These are phyloP conservation scores for Lottia gigantea DNA, from an alignment of 2,888 invertebrate genomes.

Conservation along the genomic window DNA sequence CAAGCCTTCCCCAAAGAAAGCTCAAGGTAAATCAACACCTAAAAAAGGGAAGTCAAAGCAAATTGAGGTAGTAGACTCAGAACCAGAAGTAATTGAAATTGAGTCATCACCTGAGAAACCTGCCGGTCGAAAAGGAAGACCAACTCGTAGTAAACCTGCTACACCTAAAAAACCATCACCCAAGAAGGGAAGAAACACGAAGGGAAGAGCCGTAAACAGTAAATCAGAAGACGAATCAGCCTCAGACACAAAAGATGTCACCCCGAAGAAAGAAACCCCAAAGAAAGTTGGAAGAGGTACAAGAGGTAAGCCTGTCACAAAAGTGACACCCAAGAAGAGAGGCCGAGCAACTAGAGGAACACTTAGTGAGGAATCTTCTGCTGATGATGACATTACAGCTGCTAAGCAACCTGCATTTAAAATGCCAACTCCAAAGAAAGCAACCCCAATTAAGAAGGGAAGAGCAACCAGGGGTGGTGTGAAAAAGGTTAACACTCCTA, in stretches of 20 bases:
- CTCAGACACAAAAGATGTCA: not conserved
- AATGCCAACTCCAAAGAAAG: slow-evolving; percentile 22
- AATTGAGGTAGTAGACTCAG: slow-evolving; percentile 2
- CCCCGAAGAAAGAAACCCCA: not conserved
- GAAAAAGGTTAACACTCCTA: not conserved
- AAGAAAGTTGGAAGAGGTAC: not conserved
- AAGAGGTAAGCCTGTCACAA: not conserved
- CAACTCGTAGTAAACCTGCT: slow-evolving; percentile 14
- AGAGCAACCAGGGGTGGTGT: not conserved
- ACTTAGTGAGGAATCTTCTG: slow-evolving; percentile 28
- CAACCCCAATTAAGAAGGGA: slow-evolving; percentile 18
- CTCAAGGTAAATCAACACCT: slow-evolving; percentile 10
- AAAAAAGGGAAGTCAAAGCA: no score
- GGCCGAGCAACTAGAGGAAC: slow-evolving; percentile 20
- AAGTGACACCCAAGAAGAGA: slow-evolving; percentile 10
- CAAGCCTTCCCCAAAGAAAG: not conserved
- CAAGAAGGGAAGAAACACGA: not conserved
- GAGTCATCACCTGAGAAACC: slow-evolving; percentile 11
- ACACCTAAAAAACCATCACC: not conserved
- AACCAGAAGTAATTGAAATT: slow-evolving; percentile 6
- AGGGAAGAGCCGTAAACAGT: not conserved
- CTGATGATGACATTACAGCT: slow-evolving; percentile 21
- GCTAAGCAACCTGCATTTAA: slow-evolving; percentile 20
- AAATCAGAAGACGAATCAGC: not conserved
- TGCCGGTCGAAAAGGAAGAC: slow-evolving; percentile 9